Evolutionary conservation across 2,888 invertebrate genomes (phyloP).

Genomic region (Phortica okadai): DNA sequence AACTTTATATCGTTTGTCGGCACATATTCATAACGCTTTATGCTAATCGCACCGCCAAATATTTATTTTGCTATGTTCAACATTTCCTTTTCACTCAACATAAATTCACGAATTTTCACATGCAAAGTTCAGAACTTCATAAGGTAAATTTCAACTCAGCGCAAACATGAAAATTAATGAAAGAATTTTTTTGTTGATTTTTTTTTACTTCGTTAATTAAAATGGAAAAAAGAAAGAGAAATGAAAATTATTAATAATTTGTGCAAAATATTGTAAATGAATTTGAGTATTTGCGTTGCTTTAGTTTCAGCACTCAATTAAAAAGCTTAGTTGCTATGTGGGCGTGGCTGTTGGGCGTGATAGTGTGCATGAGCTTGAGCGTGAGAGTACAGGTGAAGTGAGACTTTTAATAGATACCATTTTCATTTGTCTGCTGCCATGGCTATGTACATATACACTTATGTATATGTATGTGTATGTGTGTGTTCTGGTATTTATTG

Average conservation of each 20-base stretch:
- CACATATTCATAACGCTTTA: background rate
- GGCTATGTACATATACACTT: background rate
- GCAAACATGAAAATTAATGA: background rate
- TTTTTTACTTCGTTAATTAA: too few relatives aligned
- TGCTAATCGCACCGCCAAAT: background rate
- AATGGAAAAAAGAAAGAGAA: too few relatives aligned
- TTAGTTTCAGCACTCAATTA: too few relatives aligned
- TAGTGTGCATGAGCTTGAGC: too few relatives aligned
- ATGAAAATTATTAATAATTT: too few relatives aligned
- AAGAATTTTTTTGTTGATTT: too few relatives aligned
- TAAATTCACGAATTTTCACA: too few relatives aligned
- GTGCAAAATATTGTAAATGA: too few relatives aligned
- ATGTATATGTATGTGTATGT: slow-evolving; percentile 7
- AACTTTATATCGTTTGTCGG: background rate
- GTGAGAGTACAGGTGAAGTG: background rate
- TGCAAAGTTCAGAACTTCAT: background rate
- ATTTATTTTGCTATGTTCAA: background rate
- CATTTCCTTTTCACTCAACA: background rate
- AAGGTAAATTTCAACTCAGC: background rate
- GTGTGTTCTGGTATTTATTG: slow-evolving; percentile 36
- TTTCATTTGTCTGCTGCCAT: background rate
- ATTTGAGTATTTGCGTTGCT: too few relatives aligned
- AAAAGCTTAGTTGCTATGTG: too few relatives aligned
- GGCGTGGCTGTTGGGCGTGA: too few relatives aligned
- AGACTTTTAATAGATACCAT: background rate